phyloP scores from a whole-genome alignment of 2,797 vertebrate species.

The Euthynnus affinis region DNA sequence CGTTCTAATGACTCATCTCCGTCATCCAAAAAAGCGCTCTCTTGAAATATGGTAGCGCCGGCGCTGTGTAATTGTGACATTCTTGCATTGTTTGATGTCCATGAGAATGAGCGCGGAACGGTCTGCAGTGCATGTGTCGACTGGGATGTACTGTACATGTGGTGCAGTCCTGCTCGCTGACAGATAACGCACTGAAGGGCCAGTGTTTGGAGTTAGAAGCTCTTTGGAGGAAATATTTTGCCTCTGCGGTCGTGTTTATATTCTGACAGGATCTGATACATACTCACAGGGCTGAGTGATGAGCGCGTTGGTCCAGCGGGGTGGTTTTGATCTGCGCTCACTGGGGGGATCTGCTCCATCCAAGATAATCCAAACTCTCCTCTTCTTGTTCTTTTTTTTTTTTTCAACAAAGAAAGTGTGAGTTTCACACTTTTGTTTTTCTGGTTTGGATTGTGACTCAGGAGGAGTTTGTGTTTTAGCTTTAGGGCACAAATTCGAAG shows the following conservation, averaged over 20 bases:
- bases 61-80: slow-evolving; percentile 28
- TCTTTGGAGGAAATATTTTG: slow-evolving; percentile 49
- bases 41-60: slow-evolving; percentile 41
- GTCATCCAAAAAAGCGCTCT: slow-evolving; percentile 7
- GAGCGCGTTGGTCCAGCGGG: slow-evolving; percentile 22
- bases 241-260: slow-evolving; percentile 60
- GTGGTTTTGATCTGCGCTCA: slow-evolving; percentile 39
- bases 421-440: slow-evolving; percentile 21
- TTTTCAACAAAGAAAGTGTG: slow-evolving; percentile 1
- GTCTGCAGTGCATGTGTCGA: slow-evolving; percentile 55
- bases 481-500: not conserved
- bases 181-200: slow-evolving; percentile 47
- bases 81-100: slow-evolving; percentile 53
- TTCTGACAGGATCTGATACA: slow-evolving; percentile 46
- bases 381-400: not conserved
- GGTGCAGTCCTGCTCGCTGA: slow-evolving; percentile 35
- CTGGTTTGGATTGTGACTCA: not conserved
- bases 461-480: not conserved
- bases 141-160: slow-evolving; percentile 23
- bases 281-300: slow-evolving; percentile 34
- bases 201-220: slow-evolving; percentile 38
- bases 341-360: slow-evolving; percentile 4
- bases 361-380: not conserved
- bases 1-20: slow-evolving; percentile 37
- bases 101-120: slow-evolving; percentile 24